A percentile compares a stretch with the other conserved stretches of the same genome.
These are phyloP conservation scores for Epizoanthus illoricatus DNA, from an alignment of 92 coral and sea anemone species.

Conservation along the genomic window DNA sequence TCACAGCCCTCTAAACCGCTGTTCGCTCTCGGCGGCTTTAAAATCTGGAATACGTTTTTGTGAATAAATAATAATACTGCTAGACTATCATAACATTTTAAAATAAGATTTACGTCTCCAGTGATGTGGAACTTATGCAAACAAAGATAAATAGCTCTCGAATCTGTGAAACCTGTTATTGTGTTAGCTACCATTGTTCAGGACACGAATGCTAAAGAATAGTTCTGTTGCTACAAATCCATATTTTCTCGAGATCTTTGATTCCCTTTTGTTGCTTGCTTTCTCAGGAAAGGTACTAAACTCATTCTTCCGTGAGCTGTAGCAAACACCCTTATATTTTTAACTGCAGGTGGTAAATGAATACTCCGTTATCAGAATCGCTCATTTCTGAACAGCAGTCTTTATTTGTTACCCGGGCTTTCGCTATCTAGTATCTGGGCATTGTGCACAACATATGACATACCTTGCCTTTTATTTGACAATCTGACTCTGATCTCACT, in stretches of 20 bases:
- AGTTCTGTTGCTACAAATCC: conserved; percentile 29
- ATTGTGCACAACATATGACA: not conserved
- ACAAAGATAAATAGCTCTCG: not conserved
- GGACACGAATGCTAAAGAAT: not conserved
- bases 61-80: not conserved
- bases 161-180: not conserved
- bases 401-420: not conserved
- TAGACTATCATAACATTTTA: conserved; percentile 3
- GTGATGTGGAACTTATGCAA: conserved; percentile 19
- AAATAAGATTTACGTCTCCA: conserved; percentile 16
- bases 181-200: conserved; percentile 4
- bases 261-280: not conserved
- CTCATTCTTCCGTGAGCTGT: not conserved
- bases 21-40: not conserved
- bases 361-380: not conserved
- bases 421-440: conserved; percentile 15
- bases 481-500: not conserved
- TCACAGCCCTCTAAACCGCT: not conserved
- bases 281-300: not conserved
- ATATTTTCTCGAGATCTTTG: not conserved
- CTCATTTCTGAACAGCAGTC: not conserved
- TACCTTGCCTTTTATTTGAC: not conserved
- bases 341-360: conserved; percentile 22
- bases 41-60: not conserved
- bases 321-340: not conserved